phyloP scores from a whole-genome alignment of 2,888 invertebrate genomes.

The Nymphalis polychloros region DNA sequence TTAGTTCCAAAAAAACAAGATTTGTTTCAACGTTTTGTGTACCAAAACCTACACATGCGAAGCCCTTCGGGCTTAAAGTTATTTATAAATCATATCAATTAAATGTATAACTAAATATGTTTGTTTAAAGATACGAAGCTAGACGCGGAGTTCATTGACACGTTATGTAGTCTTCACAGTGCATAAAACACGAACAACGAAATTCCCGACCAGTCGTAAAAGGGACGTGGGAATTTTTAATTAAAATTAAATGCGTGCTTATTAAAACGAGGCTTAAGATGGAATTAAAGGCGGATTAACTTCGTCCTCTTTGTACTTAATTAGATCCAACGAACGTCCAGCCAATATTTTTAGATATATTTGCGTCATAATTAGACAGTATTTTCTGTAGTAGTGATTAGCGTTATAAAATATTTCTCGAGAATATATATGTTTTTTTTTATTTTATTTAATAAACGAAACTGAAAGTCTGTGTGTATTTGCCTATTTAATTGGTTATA shows the following conservation, averaged over 20 bases:
- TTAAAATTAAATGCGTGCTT: slow-evolving; percentile 44
- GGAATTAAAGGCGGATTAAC: slow-evolving; percentile 23
- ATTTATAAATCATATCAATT: too few species aligned
- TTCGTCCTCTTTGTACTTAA: slow-evolving; percentile 23
- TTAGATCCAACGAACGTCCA: slow-evolving; percentile 17
- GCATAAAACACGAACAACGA: slow-evolving; percentile 9
- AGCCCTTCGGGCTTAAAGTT: too few species aligned
- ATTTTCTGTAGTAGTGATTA: neutral
- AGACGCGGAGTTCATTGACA: too few species aligned
- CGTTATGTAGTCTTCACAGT: neutral
- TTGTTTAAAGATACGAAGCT: too few species aligned
- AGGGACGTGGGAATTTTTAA: slow-evolving; percentile 50
- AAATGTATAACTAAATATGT: too few species aligned
- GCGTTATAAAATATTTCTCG: neutral
- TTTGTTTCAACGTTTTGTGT: too few species aligned
- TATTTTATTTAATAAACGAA: too few species aligned
- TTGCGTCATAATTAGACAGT: neutral
- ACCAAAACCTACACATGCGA: too few species aligned
- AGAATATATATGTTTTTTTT: too few species aligned
- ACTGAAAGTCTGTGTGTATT: too few species aligned
- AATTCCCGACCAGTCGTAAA: slow-evolving; percentile 31
- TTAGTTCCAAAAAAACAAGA: too few species aligned
- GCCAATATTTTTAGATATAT: neutral
- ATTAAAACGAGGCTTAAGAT: slow-evolving; percentile 25
- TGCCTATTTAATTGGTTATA: too few species aligned